A percentile compares a stretch with the other conserved stretches of the same genome.
phyloP scores from a whole-genome alignment of 2,113 vertebrate species.

The Prolemur simus region DNA sequence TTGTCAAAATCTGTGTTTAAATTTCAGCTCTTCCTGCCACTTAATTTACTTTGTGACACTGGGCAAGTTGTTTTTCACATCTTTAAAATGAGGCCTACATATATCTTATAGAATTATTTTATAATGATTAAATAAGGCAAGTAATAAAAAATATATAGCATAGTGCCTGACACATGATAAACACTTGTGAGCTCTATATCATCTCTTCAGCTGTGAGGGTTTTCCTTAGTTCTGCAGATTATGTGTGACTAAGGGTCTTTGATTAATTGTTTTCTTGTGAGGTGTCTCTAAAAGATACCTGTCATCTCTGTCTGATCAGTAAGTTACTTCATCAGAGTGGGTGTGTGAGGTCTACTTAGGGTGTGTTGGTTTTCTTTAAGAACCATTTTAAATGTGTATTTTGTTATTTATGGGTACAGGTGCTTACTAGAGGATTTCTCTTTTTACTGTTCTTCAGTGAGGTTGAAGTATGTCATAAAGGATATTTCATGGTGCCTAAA shows the following conservation, averaged over 20 bases:
- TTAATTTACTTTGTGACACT: constrained; percentile 17
- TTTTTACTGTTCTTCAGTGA: background rate
- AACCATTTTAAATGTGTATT: constrained; percentile 11
- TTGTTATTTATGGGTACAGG: background rate
- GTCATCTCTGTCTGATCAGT: background rate
- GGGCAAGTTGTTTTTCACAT: background rate
- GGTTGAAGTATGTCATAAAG: background rate
- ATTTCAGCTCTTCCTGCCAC: background rate
- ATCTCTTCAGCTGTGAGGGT: background rate
- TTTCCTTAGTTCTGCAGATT: background rate
- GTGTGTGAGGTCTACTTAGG: background rate
- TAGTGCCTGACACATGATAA: background rate
- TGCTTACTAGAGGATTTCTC: background rate
- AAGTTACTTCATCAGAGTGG: background rate
- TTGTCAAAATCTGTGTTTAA: background rate
- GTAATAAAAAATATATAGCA: background rate
- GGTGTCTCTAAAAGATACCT: background rate
- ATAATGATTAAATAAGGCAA: background rate
- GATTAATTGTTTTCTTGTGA: background rate
- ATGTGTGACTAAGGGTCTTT: background rate
- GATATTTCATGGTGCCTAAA: background rate
- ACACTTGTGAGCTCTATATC: background rate
- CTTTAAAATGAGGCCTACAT: background rate
- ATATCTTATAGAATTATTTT: background rate
- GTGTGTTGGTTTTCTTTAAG: background rate